A percentile compares a stretch with the other conserved stretches of the same genome.
These are phyloP conservation scores for Rosalia funebris DNA, from an alignment of 2,888 invertebrate genomes.

Conservation along the genomic window DNA sequence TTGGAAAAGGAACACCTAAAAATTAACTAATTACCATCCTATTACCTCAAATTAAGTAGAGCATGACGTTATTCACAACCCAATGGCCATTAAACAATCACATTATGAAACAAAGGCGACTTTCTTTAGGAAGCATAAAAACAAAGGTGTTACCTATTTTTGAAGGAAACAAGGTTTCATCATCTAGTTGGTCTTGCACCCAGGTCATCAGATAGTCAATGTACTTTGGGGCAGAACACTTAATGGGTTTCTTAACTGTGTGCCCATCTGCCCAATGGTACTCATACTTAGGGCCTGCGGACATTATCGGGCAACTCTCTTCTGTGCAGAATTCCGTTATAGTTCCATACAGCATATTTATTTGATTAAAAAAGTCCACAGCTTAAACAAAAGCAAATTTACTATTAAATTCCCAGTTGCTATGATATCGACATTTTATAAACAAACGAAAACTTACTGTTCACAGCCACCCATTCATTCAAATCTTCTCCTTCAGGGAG, in stretches of 20 bases:
- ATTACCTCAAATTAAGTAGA: constrained; percentile 9
- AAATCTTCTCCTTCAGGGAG: constrained; percentile 98
- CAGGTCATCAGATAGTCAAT: constrained; percentile 99
- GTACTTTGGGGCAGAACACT: constrained; percentile 98
- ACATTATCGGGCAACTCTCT: constrained; percentile 97
- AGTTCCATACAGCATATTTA: constrained; percentile 99
- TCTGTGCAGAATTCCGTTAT: constrained; percentile 99
- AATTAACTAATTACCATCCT: constrained; percentile 7
- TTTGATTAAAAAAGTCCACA: constrained; percentile 99
- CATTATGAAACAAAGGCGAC: not conserved
- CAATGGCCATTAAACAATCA: constrained; percentile 6
- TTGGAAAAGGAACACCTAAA: constrained; percentile 95
- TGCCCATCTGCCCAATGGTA: constrained; percentile 99
- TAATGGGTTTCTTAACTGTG: constrained; percentile 97
- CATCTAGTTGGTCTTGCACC: constrained; percentile 99
- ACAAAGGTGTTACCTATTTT: constrained; percentile 79
- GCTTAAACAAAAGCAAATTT: constrained; percentile 70
- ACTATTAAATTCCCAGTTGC: not conserved
- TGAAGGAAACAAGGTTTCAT: constrained; percentile 97
- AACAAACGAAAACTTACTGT: constrained; percentile 78
- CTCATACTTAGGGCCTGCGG: constrained; percentile 98
- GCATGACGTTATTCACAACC: constrained; percentile 9
- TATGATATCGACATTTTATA: not conserved
- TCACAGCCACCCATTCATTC: constrained; percentile 99
- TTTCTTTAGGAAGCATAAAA: not conserved